phyloP scores from a whole-genome alignment of 2,888 invertebrate species.

The Neoscelio sp. region DNA sequence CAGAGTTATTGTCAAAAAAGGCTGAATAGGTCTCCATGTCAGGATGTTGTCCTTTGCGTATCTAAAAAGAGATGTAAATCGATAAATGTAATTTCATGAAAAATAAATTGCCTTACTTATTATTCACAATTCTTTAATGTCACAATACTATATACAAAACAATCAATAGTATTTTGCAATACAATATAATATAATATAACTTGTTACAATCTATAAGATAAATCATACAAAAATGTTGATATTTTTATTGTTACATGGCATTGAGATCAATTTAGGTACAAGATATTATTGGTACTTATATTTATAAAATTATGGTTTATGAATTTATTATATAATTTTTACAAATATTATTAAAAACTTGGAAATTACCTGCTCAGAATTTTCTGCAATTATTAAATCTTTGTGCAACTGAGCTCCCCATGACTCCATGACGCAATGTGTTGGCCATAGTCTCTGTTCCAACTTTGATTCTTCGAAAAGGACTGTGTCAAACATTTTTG shows the following conservation, averaged over 20 bases:
- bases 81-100: slow-evolving; percentile 4
- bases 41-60: slow-evolving; percentile 95
- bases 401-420: slow-evolving; percentile 97
- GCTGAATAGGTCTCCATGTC: slow-evolving; percentile 98
- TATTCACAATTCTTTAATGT: not conserved
- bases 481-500: slow-evolving; percentile 94
- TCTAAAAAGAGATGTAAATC: slow-evolving; percentile 77
- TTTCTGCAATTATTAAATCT: slow-evolving; percentile 92
- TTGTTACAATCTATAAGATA: too few species aligned
- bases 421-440: slow-evolving; percentile 96
- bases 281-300: too few species aligned
- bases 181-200: too few species aligned
- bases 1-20: slow-evolving; percentile 96
- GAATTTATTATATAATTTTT: not conserved
- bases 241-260: too few species aligned
- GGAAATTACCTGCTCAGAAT: slow-evolving; percentile 85
- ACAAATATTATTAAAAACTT: slow-evolving; percentile 1
- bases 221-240: too few species aligned
- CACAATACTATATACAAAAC: too few species aligned
- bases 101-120: not conserved
- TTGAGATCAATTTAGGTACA: too few species aligned
- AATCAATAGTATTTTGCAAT: too few species aligned
- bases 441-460: slow-evolving; percentile 96
- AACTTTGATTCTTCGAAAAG: slow-evolving; percentile 93
- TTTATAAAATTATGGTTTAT: too few species aligned